Evolutionary conservation across 2,888 invertebrate species (phyloP).

Genomic region (Oxytorus armatus): DNA sequence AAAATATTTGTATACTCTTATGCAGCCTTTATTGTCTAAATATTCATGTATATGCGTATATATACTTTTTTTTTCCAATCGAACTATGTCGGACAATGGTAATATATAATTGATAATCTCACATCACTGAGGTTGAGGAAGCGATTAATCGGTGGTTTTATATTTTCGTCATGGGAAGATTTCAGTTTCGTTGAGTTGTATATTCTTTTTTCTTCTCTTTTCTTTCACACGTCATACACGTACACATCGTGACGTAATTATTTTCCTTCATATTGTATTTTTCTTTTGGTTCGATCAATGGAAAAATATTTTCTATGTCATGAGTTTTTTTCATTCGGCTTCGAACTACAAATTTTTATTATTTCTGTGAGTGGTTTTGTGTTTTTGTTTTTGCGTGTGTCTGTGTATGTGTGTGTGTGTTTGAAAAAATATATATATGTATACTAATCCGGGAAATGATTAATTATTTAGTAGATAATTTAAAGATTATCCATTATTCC

Average conservation of each 20-base stretch:
- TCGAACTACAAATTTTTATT: constrained; percentile 25
- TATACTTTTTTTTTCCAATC: constrained; percentile 27
- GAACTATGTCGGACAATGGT: constrained; percentile 23
- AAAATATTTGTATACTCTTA: constrained; percentile 32
- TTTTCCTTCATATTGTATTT: no score
- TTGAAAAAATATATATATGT: constrained; percentile 61
- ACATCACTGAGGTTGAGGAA: constrained; percentile 42
- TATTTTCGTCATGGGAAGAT: constrained; percentile 54
- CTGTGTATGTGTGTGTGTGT: constrained; percentile 26
- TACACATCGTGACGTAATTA: not conserved
- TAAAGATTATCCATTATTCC: no score
- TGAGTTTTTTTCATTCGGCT: constrained; percentile 7
- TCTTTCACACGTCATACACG: not conserved
- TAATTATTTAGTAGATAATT: not conserved
- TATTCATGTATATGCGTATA: constrained; percentile 14
- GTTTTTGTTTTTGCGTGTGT: no score
- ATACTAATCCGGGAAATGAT: constrained; percentile 23
- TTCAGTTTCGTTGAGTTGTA: constrained; percentile 40
- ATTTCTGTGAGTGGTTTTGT: no score
- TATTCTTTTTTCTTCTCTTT: constrained; percentile 11
- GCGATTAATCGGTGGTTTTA: constrained; percentile 27
- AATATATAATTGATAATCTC: constrained; percentile 44
- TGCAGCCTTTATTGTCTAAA: constrained; percentile 54
- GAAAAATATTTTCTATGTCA: constrained; percentile 58
- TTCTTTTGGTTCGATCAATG: constrained; percentile 40